These are phyloP conservation scores for Lemur catta DNA, from an alignment of 2,797 vertebrate genomes.

Conservation along the genomic window DNA sequence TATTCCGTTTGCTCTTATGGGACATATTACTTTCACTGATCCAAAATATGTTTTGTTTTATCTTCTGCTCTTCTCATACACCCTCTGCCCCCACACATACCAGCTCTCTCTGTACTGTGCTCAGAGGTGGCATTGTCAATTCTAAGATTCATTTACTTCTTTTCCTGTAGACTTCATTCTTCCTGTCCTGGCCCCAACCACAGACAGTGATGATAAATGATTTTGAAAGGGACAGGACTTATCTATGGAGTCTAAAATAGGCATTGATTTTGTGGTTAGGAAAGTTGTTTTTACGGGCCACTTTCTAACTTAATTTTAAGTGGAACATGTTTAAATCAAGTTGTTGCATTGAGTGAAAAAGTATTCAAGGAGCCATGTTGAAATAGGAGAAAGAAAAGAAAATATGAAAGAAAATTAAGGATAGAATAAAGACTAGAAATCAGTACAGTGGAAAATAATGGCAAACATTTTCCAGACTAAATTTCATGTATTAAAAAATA, in stretches of 20 bases:
- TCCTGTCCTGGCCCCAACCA: not conserved
- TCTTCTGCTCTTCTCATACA: not conserved
- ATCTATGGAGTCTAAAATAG: not conserved
- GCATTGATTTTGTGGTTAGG: not conserved
- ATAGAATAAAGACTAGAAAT: not conserved
- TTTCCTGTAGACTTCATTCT: not conserved
- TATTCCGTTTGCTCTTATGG: not conserved
- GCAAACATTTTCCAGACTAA: not conserved
- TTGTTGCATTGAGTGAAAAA: not conserved
- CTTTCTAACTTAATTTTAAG: conserved; percentile 12
- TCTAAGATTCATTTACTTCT: not conserved
- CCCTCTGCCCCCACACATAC: too few species aligned
- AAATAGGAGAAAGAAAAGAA: not conserved
- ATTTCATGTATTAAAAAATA: not conserved
- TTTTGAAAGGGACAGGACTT: not conserved
- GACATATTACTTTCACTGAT: not conserved
- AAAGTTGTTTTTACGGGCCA: not conserved
- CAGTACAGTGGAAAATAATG: not conserved
- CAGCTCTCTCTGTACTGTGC: not conserved
- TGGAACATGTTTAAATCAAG: not conserved
- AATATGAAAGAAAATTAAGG: not conserved
- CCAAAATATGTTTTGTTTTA: not conserved
- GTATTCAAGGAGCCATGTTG: not conserved
- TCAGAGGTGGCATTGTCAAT: not conserved
- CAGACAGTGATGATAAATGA: not conserved